Percentiles rank a stretch among this genome's conserved stretches.
These are phyloP conservation scores for Bos indicus DNA, from an alignment of 2,113 vertebrate genomes.

Conservation along the genomic window DNA sequence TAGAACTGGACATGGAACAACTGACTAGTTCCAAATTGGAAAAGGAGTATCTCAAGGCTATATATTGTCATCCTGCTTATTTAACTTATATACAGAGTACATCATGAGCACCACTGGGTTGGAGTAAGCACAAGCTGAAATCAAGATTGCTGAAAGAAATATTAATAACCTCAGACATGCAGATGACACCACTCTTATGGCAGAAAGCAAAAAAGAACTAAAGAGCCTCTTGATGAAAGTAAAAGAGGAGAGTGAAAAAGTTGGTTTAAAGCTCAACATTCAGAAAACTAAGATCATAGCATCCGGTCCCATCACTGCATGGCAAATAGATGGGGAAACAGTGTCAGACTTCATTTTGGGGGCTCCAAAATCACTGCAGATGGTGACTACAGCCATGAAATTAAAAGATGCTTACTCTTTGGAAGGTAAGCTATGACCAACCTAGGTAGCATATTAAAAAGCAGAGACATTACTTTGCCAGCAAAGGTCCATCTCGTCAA, in stretches of 20 bases:
- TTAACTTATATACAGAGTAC: background rate
- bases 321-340: too few relatives aligned
- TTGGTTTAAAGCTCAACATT: too few relatives aligned
- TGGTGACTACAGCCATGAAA: background rate
- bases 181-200: background rate
- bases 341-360: too few relatives aligned
- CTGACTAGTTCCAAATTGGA: background rate
- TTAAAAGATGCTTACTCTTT: background rate
- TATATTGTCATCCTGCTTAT: background rate
- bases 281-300: too few relatives aligned
- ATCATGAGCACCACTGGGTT: background rate
- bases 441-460: background rate
- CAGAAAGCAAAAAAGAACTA: background rate
- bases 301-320: too few relatives aligned
- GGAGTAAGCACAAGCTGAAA: background rate
- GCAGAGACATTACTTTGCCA: background rate
- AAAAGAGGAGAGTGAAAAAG: too few relatives aligned
- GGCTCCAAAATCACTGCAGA: too few relatives aligned
- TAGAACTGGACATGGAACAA: background rate
- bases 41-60: background rate
- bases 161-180: background rate
- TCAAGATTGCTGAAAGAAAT: background rate
- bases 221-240: too few relatives aligned
- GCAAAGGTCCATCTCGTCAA: background rate
- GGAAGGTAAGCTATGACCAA: background rate